phyloP scores from a whole-genome alignment of 1,140 invertebrate genomes.

The Euborellia annulipes region DNA sequence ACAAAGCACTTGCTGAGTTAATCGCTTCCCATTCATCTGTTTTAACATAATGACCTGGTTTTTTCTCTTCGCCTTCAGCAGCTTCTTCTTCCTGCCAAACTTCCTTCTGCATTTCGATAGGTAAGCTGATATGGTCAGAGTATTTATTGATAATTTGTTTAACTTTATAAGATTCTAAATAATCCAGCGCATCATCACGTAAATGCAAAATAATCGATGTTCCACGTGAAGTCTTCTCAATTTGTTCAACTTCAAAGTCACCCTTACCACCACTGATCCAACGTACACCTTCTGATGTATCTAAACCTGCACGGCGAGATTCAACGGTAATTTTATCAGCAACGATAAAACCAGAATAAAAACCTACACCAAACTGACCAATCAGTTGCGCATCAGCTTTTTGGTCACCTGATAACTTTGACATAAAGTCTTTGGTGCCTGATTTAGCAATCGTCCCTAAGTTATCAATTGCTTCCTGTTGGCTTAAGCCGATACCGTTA shows the following conservation, averaged over 20 bases:
- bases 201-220: neutral
- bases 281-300: neutral
- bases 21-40: neutral
- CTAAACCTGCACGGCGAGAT: neutral
- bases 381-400: neutral
- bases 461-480: neutral
- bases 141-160: neutral
- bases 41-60: neutral
- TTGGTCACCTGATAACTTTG: neutral
- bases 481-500: neutral
- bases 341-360: neutral
- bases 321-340: neutral
- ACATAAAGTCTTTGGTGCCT: neutral
- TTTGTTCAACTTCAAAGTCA: neutral
- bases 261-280: neutral
- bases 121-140: neutral
- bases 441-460: neutral
- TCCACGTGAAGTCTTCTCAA: neutral
- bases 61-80: neutral
- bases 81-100: neutral
- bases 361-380: neutral
- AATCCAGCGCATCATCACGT: neutral
- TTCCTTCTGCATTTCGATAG: neutral
- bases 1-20: neutral
- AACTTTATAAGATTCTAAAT: neutral